phyloP scores from a whole-genome alignment of 2,888 invertebrate species.

The Zaprionus lineosus region DNA sequence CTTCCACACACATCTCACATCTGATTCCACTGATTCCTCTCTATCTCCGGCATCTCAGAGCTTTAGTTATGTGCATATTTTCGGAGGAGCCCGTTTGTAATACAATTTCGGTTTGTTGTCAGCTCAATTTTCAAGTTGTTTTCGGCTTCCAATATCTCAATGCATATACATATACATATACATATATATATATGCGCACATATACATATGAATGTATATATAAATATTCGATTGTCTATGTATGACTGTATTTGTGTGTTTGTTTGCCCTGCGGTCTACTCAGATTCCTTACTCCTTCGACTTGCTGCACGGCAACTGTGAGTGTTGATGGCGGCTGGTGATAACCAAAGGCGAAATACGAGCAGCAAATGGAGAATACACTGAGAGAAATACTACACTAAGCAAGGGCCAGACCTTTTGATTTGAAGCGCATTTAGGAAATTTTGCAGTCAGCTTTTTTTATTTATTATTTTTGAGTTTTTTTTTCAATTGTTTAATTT shows the following conservation, averaged over 20 bases:
- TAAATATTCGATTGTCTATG: slow-evolving; percentile 21
- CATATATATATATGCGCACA: slow-evolving; percentile 5
- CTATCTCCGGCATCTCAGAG: slow-evolving; percentile 41
- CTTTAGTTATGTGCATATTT: slow-evolving; percentile 77
- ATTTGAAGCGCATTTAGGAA: too few relatives aligned
- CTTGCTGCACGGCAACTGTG: slow-evolving; percentile 54
- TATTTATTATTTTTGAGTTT: slow-evolving; percentile 25
- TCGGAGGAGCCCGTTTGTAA: slow-evolving; percentile 54
- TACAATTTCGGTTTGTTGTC: slow-evolving; percentile 76
- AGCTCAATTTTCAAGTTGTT: slow-evolving; percentile 78
- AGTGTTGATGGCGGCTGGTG: slow-evolving; percentile 25
- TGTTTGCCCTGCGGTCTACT: slow-evolving; percentile 45
- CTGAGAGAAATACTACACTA: slow-evolving; percentile 51
- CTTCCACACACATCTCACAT: slow-evolving; percentile 21
- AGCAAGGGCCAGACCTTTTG: too few relatives aligned
- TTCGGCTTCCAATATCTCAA: slow-evolving; percentile 19
- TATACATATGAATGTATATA: slow-evolving; percentile 18
- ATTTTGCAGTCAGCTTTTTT: too few relatives aligned
- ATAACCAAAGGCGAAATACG: slow-evolving; percentile 32
- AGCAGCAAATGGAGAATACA: slow-evolving; percentile 34
- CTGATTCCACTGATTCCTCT: too few relatives aligned
- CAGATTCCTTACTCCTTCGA: slow-evolving; percentile 50
- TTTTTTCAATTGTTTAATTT: too few relatives aligned
- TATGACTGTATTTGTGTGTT: slow-evolving; percentile 45
- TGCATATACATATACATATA: background rate